Evolutionary conservation across 2,113 vertebrate genomes (phyloP).

Genomic region (Sminthopsis crassicaudata): DNA sequence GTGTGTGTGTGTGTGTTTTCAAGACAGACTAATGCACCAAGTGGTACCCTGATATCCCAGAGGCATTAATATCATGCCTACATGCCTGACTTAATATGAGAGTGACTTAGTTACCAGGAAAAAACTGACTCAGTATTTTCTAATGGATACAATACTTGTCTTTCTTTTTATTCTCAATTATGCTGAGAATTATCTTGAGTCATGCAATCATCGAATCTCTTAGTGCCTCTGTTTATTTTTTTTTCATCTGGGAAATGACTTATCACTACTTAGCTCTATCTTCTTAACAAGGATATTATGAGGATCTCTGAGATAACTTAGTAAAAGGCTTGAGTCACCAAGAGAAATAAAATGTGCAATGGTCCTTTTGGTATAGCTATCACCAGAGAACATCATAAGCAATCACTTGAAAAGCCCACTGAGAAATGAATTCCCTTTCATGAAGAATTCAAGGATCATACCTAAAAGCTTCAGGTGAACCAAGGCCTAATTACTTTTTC

Average conservation of each 20-base stretch:
- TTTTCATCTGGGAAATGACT: background rate
- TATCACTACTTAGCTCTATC: background rate
- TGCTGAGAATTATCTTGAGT: fast-evolving
- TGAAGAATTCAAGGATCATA: constrained; percentile 35
- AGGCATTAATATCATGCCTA: background rate
- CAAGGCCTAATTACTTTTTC: constrained; percentile 53
- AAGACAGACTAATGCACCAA: background rate
- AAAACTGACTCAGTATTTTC: background rate
- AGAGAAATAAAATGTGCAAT: background rate
- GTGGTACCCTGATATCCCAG: background rate
- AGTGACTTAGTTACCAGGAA: background rate
- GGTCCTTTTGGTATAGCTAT: constrained; percentile 16
- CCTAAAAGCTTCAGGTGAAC: constrained; percentile 49
- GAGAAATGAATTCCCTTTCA: constrained; percentile 25
- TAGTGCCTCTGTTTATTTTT: constrained; percentile 26
- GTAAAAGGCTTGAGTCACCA: constrained; percentile 37
- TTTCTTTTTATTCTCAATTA: background rate
- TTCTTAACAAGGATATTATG: constrained; percentile 25
- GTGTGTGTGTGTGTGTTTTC: background rate
- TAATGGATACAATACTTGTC: background rate
- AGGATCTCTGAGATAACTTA: background rate
- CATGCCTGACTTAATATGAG: background rate
- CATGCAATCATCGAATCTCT: background rate
- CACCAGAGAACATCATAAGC: background rate
- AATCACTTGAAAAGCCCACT: background rate